Evolutionary conservation across 2,888 invertebrate species (phyloP).

Genomic region (Drosophila cognata): DNA sequence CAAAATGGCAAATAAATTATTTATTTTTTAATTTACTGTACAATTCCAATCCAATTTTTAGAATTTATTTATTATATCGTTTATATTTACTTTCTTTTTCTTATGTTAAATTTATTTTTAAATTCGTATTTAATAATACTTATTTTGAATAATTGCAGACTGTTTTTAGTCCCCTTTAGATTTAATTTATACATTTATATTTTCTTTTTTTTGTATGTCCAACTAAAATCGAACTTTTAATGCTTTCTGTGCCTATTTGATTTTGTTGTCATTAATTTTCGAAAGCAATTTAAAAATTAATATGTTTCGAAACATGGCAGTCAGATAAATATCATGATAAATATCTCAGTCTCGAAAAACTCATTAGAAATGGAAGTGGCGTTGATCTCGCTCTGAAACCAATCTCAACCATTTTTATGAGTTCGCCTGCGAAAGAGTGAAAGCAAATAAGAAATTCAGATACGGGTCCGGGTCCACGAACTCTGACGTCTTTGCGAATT

Average conservation of each 20-base stretch:
- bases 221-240: background rate
- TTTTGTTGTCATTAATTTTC: background rate
- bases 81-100: background rate
- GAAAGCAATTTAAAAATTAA: background rate
- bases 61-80: background rate
- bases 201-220: background rate
- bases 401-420: background rate
- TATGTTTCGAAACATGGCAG: background rate
- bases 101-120: background rate
- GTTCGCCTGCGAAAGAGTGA: background rate
- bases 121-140: background rate
- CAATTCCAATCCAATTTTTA: background rate
- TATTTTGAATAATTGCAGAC: background rate
- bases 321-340: background rate
- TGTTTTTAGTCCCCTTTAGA: accelerated
- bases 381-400: background rate
- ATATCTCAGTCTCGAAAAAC: background rate
- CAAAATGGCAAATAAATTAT: background rate
- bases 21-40: background rate
- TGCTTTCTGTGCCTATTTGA: background rate
- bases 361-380: background rate
- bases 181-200: background rate
- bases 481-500: slow-evolving; percentile 58
- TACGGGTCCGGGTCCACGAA: slow-evolving; percentile 65
- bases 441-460: slow-evolving; percentile 5